Base-by-base conservation (phyloP, 2,888 invertebrate genomes). In the Drosophila longiperda region DNA sequence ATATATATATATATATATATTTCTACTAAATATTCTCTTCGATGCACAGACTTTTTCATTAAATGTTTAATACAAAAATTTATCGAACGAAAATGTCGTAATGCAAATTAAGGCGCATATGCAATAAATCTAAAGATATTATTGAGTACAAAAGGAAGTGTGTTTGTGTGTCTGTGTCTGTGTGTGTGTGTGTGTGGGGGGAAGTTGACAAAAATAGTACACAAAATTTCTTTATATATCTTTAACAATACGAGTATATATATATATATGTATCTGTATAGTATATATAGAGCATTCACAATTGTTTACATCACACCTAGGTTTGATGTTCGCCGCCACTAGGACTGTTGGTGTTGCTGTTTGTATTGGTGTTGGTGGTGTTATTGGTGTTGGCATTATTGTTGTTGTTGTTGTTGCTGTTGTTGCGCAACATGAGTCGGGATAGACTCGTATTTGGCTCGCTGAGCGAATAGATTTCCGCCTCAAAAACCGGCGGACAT, bases 401-500 rank as follows among this genome's bases (percentile, higher is more conserved):
- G 59, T 40, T 54, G 62, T 26, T 68, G 29, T 20, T 71, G 48
- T 63, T 75, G 57, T 73, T 87, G 59, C 83, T 89, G 60, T 92
- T 91, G 69, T 90, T 92, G 32, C 93, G 91, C 60, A 92, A 80
- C 64, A 93, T 87, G 8, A 93, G 66, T 48, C 93, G 78, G 12
- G 92, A 92, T 54, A 92, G 81, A 73, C 92, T 93, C 40, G 92
- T 91, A 70, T 92, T 92, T 52, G 93, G 92, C 74, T 93, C 93
- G 60, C 92, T 94, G 67, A 97, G 94, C 59, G 96, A 96, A 93
- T 97, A 97, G 0, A 96, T 96, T 93, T 97, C 97, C 0, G 97
- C 95, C 92, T 97, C 96, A 93, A 97, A 97, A 40, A 97, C 96
- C 55, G 97, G 97, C 54, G 97, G 97, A 92, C 97, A 97, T 93